Conservation (phyloP, 2,888 invertebrate species). For the Drosophila putrida region DNA sequence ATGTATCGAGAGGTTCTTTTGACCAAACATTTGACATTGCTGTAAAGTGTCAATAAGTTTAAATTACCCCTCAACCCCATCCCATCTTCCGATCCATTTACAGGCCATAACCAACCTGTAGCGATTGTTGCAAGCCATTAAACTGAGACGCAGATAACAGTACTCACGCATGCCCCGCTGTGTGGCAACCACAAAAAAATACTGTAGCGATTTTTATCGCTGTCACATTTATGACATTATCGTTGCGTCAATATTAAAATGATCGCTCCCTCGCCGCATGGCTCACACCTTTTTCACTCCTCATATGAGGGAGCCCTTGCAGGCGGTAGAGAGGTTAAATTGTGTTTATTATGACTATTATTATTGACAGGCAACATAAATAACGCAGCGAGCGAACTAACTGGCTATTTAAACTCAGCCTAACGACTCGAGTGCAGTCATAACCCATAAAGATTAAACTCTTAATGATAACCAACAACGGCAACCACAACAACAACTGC, state of each 20-base stretch:
- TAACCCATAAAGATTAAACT: constrained; percentile 76
- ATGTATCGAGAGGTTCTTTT: constrained; percentile 35
- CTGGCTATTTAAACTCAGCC: constrained; percentile 68
- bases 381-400: constrained; percentile 42
- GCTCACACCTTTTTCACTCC: constrained; percentile 46
- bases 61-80: constrained; percentile 24
- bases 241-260: constrained; percentile 72
- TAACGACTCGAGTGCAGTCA: constrained; percentile 75
- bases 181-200: constrained; percentile 33
- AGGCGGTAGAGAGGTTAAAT: constrained; percentile 19
- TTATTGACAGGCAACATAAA: constrained; percentile 72
- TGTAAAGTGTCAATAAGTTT: constrained; percentile 62
- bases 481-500: constrained; percentile 13
- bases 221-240: constrained; percentile 83
- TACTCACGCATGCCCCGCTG: constrained; percentile 15
- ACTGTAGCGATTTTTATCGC: constrained; percentile 79
- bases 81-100: not conserved
- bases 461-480: constrained; percentile 57
- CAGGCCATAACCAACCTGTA: constrained; percentile 51
- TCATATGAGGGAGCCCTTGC: too few relatives aligned
- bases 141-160: constrained; percentile 14
- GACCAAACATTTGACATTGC: constrained; percentile 56
- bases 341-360: constrained; percentile 71
- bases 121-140: constrained; percentile 25
- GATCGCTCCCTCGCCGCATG: constrained; percentile 58